Evolutionary conservation across 2,797 vertebrate species (phyloP).

Genomic region (Sylvia borin): DNA sequence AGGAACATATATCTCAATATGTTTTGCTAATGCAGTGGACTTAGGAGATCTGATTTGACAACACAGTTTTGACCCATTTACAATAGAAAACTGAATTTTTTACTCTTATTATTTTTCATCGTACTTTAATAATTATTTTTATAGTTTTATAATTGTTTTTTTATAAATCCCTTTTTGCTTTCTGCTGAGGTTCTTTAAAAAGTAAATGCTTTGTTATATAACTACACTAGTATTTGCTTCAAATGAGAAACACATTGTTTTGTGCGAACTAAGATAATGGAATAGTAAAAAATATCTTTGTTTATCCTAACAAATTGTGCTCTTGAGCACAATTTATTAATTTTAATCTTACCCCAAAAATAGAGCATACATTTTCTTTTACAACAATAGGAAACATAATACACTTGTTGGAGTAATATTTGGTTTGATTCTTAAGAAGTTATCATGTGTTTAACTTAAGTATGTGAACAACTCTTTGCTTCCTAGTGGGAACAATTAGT

Average conservation of each 20-base stretch:
- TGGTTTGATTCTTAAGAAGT: neutral
- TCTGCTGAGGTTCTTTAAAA: neutral
- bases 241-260: neutral
- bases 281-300: neutral
- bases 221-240: neutral
- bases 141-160: no score
- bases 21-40: neutral
- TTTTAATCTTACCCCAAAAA: neutral
- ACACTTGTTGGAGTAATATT: neutral
- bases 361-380: neutral
- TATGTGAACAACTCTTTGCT: neutral
- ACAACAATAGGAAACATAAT: neutral
- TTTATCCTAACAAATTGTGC: neutral
- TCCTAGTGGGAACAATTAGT: neutral
- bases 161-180: neutral
- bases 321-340: neutral
- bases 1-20: neutral
- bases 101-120: neutral
- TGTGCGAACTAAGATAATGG: neutral
- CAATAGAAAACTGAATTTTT: neutral
- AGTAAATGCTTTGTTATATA: neutral
- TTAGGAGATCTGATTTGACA: neutral
- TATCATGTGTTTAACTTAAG: neutral
- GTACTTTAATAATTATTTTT: no score
- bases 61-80: neutral